Evolutionary conservation across 2,113 vertebrate genomes (phyloP), one percentile per base, ranked within the genome.

Genomic region (Hippolais icterina): DNA sequence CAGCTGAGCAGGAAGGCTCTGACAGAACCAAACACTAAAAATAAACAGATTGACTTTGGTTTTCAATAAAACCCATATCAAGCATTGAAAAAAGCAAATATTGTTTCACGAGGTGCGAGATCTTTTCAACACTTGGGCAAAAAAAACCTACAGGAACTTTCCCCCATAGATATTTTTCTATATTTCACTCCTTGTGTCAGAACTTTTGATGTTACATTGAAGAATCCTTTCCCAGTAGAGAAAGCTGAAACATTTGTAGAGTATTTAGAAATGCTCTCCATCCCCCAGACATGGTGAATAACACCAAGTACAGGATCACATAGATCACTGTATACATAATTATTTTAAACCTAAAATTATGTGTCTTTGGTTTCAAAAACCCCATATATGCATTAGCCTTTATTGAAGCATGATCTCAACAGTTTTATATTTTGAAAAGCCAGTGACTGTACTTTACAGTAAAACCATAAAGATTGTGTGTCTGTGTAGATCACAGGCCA

Each of bases 381-480:
- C 4, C n/a, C 5, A 37, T 15, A 64, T 7, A 49, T 13, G 7
- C n/a, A 57, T 12, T 54, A 87, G 23, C 16, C 27, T 74, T 79
- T 44, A 41, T 17, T 23, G 21, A 47, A 90, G n/a, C 2, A 1
- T n/a, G 75, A 71, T 59, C 50, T 44, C 27, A 33, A 11, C 27
- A 64, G 53, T 2, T 94, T 56, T 27, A 24, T 37, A 22, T 79
- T 93, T 57, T 81, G 35, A 63, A 72, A 59, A 39, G 59, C 11
- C 21, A 28, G 18, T 44, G 41, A 27, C 42, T 53, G 6, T 17
- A 49, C 50, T 76, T 84, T 6, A 46, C 25, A n/a, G n/a, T 0
- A 1, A n/a, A 41, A 66, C 23, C n/a, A n/a, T 28, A 31, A 15
- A 12, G 37, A 59, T 47, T 24, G 2, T 20, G n/a, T 6, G 0